phyloP scores from a whole-genome alignment of 2,797 vertebrate species.

The Remorina albescens region DNA sequence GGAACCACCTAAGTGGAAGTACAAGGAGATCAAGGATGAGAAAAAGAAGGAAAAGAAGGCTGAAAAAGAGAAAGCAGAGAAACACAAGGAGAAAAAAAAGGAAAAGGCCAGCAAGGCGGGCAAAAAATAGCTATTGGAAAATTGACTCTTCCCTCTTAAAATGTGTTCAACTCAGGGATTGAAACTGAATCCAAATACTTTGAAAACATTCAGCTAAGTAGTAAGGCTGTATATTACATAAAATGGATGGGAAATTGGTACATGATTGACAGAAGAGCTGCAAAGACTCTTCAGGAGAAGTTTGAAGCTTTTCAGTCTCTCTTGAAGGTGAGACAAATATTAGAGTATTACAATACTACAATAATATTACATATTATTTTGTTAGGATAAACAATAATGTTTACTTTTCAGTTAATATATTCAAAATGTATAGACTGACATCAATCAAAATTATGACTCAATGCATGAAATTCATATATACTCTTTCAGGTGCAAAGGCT shows the following conservation, averaged over 20 bases:
- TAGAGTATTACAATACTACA: no score
- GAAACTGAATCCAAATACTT: slow-evolving; percentile 15
- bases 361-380: no score
- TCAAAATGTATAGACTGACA: not conserved
- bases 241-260: not conserved
- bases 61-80: slow-evolving; percentile 47
- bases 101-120: slow-evolving; percentile 44
- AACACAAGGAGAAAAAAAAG: slow-evolving; percentile 42
- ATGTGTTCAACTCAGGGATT: slow-evolving; percentile 16
- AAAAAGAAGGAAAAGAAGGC: slow-evolving; percentile 78
- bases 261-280: not conserved
- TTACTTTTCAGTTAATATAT: slow-evolving; percentile 28
- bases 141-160: not conserved
- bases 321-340: slow-evolving; percentile 2
- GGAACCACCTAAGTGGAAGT: slow-evolving; percentile 87
- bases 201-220: slow-evolving; percentile 17
- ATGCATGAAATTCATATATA: slow-evolving; percentile 3
- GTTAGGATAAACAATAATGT: not conserved
- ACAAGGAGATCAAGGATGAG: slow-evolving; percentile 84
- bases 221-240: not conserved
- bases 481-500: not conserved
- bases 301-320: slow-evolving; percentile 6
- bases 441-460: not conserved
- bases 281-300: not conserved
- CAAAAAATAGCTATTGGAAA: slow-evolving; percentile 35